These are phyloP conservation scores for Falcunculus frontatus DNA, from an alignment of 2,113 vertebrate species.

Conservation along the genomic window DNA sequence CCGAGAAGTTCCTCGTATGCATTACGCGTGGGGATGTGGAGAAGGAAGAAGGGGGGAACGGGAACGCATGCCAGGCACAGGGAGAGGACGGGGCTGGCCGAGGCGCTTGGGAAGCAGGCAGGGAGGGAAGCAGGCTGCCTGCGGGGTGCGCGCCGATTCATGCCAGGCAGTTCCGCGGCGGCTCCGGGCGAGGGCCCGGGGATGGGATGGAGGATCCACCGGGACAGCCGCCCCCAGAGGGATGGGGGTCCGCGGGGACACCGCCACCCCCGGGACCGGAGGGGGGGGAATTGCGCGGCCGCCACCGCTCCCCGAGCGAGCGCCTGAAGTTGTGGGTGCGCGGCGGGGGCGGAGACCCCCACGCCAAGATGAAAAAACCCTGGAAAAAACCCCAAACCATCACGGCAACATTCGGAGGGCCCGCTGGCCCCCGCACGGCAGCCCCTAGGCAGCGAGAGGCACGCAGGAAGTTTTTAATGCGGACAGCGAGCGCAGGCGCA, in stretches of 20 bases:
- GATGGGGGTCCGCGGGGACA: not conserved
- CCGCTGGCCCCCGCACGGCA: not conserved
- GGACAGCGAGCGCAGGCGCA: constrained; percentile 61
- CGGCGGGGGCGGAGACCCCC: not conserved
- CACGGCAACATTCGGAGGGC: not conserved
- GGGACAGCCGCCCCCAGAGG: not conserved
- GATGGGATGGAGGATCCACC: not conserved
- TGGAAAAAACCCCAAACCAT: not conserved
- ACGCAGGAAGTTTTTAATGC: constrained; percentile 65
- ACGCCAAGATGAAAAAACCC: not conserved
- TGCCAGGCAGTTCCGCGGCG: not conserved
- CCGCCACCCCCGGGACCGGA: not conserved
- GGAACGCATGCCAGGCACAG: not conserved
- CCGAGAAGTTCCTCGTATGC: not conserved
- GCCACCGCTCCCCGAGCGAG: not conserved
- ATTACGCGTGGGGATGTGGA: not conserved
- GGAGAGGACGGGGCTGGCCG: not conserved
- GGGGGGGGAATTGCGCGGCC: not conserved
- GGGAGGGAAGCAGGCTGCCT: not conserved
- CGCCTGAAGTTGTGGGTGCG: not conserved
- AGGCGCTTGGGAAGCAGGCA: not conserved
- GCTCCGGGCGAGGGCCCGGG: not conserved
- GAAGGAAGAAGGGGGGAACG: no score
- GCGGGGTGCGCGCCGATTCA: not conserved
- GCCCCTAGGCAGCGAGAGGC: not conserved